Base-by-base conservation (phyloP, 2,888 invertebrate species). In the Lepidochrysops patricia region DNA sequence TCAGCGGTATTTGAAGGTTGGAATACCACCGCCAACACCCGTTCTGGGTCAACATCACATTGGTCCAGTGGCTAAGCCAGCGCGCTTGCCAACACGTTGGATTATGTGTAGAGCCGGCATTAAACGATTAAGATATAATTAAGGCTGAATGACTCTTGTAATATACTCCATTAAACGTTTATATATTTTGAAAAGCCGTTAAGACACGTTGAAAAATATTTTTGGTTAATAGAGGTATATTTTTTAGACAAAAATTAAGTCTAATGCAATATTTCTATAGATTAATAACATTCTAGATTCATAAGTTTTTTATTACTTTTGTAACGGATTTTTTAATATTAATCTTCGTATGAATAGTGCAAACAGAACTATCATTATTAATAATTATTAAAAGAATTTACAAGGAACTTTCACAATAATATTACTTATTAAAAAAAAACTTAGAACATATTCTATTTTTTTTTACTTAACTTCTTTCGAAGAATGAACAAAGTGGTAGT, bases 401-500 rank as follows among this genome's bases (percentile, higher is more conserved):
- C 35, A 58, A 58, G 58, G 58, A 58, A 58, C 58, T 58, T 58
- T 58, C 25, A 58, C 34, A 58, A 52, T 52, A 50, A 50, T 25
- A 43, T 12, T 49, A 23, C 29, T 19, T 29, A 32, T 48, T 48
- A 43, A 58, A 27, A 27, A n/a, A 37, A 15, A 58, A 13, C 49
- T 48, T n/a, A 49, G 29, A 32, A 58, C 34, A 27, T 58, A 58
- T 54, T 15, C 15, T 29, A 50, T 26, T 50, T 9, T 54, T 29
- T 52, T 4, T 29, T 54, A 52, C 13, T 23, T 27, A 34, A 35
- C 27, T 48, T 27, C 23, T 58, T 49, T 35, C 26, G 52, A 52
- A 59, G 52, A 50, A 59, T 27, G 52, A 59, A 59, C 59, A 59
- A 59, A 59, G 59, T 59, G 59, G 59, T 25, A 54, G 37, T 27